A percentile compares a stretch with the other conserved stretches of the same genome.
phyloP scores from a whole-genome alignment of 2,888 invertebrate species.

The Hermaeophaga mercurialis region DNA sequence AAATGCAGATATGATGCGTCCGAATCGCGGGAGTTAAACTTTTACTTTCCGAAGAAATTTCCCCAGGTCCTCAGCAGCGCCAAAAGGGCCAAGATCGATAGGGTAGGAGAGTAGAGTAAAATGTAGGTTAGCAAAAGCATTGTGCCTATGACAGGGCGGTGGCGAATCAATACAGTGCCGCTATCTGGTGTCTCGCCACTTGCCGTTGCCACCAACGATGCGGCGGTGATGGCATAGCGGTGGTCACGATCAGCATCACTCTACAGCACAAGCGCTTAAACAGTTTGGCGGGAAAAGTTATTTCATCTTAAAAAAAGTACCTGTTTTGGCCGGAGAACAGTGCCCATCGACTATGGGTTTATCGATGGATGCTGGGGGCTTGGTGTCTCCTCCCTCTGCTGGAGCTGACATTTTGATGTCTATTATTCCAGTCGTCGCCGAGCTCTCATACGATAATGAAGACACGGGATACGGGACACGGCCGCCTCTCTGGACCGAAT shows the following conservation, averaged over 20 bases:
- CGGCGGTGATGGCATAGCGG: slow-evolving; percentile 6
- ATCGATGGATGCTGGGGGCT: slow-evolving; percentile 46
- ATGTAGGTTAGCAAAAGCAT: slow-evolving; percentile 57
- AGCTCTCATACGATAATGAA: slow-evolving; percentile 34
- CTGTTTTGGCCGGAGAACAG: slow-evolving; percentile 56
- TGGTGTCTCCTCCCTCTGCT: slow-evolving; percentile 53
- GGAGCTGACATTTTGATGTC: slow-evolving; percentile 50
- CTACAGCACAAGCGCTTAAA: slow-evolving; percentile 20
- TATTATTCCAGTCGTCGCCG: slow-evolving; percentile 49
- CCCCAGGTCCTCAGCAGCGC: slow-evolving; percentile 37
- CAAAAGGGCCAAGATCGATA: slow-evolving; percentile 45
- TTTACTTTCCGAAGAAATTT: slow-evolving; percentile 34
- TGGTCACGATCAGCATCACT: slow-evolving; percentile 8
- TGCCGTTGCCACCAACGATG: slow-evolving; percentile 31
- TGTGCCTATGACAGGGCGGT: slow-evolving; percentile 46
- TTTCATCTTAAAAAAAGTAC: slow-evolving; percentile 39
- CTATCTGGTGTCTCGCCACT: slow-evolving; percentile 9
- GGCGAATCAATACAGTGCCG: slow-evolving; percentile 44
- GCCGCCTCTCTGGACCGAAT: slow-evolving; percentile 52
- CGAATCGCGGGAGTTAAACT: neutral
- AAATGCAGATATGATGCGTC: neutral
- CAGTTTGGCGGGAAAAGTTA: slow-evolving; percentile 23
- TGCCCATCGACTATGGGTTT: slow-evolving; percentile 56
- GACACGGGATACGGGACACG: slow-evolving; percentile 38
- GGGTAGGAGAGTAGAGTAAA: slow-evolving; percentile 41